Base-by-base conservation (phyloP, 2,888 invertebrate species). In the Congeria kusceri region DNA sequence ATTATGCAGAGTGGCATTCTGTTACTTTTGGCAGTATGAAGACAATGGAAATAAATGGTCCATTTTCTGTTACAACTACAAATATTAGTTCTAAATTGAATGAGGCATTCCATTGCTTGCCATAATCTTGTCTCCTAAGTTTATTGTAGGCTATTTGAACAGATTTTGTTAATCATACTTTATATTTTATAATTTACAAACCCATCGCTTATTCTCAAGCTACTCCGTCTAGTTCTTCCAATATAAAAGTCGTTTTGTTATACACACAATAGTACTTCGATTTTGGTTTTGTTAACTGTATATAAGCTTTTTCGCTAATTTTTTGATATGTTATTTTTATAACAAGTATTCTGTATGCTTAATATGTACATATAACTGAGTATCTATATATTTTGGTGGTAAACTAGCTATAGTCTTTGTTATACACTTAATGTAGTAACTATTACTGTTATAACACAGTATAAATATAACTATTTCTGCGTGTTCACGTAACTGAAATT, bases 291-390 rank as follows among this genome's bases (percentile, higher is more conserved):
- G 39, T 53, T 53, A 25, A 53, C 25, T 53, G 53, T 53, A 53
- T 20, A 53, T 53, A 53, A 53, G 53, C 53, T 53, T 53, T 53
- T 53, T 20, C 18, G 20, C 23, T 53, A 23, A 23, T 53, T 90
- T 90, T 75, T 53, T 53, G 53, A 53, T 53, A 53, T 25, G 25
- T 53, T 53, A 53, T 53, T 53, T 49, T 53, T 53, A 53, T 53
- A 53, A 20, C 20, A 53, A 15, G 25, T 53, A 53, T 53, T 53
- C 20, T 23, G 9, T 53, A 18, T 53, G 53, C 53, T 53, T 53
- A 53, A 23, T 53, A 15, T 53, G 53, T 53, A 25, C n/a, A 53
- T 53, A 53, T 53, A 39, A 53, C 53, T 53, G 25, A 23, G 13
- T 23, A 23, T 53, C 20, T 53, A 53, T 53, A 53, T 53, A 53